A percentile compares a stretch with the other conserved stretches of the same genome.
Conservation (phyloP, 1,140 invertebrate species). For the Melitaea cinxia region DNA sequence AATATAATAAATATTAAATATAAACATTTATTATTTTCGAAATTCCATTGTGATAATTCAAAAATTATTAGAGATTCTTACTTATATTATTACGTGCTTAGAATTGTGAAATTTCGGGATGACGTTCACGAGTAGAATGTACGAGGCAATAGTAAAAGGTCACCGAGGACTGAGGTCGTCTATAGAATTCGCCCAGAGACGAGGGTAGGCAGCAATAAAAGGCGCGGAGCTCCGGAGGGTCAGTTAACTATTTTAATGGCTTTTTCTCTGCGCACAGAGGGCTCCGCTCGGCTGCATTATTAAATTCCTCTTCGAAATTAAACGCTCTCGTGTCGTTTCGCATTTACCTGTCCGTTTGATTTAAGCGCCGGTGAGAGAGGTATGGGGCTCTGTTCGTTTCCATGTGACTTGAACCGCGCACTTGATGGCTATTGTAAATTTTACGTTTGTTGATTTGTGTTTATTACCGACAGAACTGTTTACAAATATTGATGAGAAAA, state of each 20-base stretch:
- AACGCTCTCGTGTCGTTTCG: conserved; percentile 26
- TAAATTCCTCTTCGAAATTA: conserved; percentile 41
- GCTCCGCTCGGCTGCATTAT: conserved; percentile 36
- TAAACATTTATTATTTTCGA: too few relatives aligned
- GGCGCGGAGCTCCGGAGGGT: conserved; percentile 36
- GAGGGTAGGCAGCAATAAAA: conserved; percentile 23
- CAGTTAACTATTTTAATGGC: conserved; percentile 43
- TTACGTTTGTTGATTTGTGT: not conserved
- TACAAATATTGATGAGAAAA: too few relatives aligned
- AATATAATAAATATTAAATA: too few relatives aligned
- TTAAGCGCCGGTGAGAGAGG: not conserved
- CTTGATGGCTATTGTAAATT: not conserved
- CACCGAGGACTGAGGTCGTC: not conserved
- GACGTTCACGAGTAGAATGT: too few relatives aligned
- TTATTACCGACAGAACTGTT: not conserved
- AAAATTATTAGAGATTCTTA: too few relatives aligned
- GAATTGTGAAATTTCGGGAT: too few relatives aligned
- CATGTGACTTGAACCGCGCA: not conserved
- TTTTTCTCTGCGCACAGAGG: conserved; percentile 32
- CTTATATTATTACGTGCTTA: too few relatives aligned
- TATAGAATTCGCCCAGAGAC: not conserved
- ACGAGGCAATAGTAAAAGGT: not conserved
- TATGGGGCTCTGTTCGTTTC: not conserved
- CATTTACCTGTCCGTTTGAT: conserved; percentile 21
- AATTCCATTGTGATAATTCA: too few relatives aligned